Base-by-base conservation (phyloP, 2,888 invertebrate genomes). In the Drosophila kuntzei region DNA sequence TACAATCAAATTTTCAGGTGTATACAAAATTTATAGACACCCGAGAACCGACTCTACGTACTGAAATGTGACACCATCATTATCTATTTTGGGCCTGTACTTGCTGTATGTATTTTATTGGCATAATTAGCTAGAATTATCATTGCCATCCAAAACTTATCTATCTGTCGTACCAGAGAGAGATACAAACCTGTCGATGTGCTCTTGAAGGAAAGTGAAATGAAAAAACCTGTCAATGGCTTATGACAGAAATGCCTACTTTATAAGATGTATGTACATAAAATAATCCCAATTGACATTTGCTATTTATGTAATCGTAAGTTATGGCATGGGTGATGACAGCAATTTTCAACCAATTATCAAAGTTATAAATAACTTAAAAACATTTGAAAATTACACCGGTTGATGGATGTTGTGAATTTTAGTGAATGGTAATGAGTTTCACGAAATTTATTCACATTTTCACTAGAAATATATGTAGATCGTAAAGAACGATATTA, bases 121-220 rank as follows among this genome's bases (percentile, higher is more conserved):
- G 63, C 79, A 73, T 76, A 82, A 82, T 86, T 86, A 77, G 73
- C 51, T 9, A 51, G 43, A 69, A 77, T 73, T 76, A 69, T 73
- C 62, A 53, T 65, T 66, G 50, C 9, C 50, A 55, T 34, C 41
- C 32, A 55, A 36, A 54, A 54, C 50, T 69, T 82, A 85, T 85
- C 76, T 79, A 59, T 50, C 37, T 32, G 47, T 16, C 39, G 44
- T 32, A 22, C 7, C 18, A 32, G 27, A 29, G 39, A 44, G 37
- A 71, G 68, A 71, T 59, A 73, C 44, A 37, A 44, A 37, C 6
- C 51, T 64, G 67, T 67, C 65, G 43, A 51, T 16, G 39, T 49
- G 20, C 58, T 61, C 67, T 79, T 73, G 36, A 61, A 63, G 49
- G 68, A 80, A 76, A 71, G 76, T 80, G 74, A 82, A 72, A 72